Evolutionary conservation across 2,797 vertebrate genomes (phyloP), one percentile per base, ranked within the genome.

Genomic region (Melanotaenia trifasciata): DNA sequence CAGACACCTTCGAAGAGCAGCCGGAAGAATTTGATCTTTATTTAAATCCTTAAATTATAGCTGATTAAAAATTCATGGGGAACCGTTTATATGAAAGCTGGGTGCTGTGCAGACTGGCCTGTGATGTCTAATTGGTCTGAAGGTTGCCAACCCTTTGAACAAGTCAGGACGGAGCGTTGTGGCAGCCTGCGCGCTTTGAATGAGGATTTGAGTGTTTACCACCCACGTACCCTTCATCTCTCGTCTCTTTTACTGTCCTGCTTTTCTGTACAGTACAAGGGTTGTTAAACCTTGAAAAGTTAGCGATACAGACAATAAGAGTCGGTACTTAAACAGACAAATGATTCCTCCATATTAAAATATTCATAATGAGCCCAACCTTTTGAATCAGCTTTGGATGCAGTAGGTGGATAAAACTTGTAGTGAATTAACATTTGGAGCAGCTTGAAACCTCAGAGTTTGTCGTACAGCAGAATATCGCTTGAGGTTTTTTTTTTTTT

Each of bases 91-190:
- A 85, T 91, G 89, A 91, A 86, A 88, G 90, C 90, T 76, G 87
- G 88, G 78, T 82, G 86, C 90, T 90, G 91, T 83, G 93, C 86
- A 81, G 86, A 81, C 90, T 88, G 87, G 84, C 86, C 90, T 94
- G 89, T 94, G 93, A 94, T 92, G 93, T 94, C 90, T 94, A 94
- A 94, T 95, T 94, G 93, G 92, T 93, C 90, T 92, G 91, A 92
- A 93, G 94, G 91, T 94, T 94, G 92, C 90, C 89, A 90, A 78
- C 86, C 85, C 92, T 95, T 94, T 95, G 91, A 94, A 93, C 93
- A 90, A 92, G 92, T 94, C 85, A 72, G 90, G 87, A 88, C 88
- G 81, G 86, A 84, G 84, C 87, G 84, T 83, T 89, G 88, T 78
- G 87, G 88, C 83, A 74, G 86, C 79, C 83, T 82, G 84, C 90